Evolutionary conservation across 2,113 vertebrate genomes (phyloP).

Genomic region (Vimba vimba): DNA sequence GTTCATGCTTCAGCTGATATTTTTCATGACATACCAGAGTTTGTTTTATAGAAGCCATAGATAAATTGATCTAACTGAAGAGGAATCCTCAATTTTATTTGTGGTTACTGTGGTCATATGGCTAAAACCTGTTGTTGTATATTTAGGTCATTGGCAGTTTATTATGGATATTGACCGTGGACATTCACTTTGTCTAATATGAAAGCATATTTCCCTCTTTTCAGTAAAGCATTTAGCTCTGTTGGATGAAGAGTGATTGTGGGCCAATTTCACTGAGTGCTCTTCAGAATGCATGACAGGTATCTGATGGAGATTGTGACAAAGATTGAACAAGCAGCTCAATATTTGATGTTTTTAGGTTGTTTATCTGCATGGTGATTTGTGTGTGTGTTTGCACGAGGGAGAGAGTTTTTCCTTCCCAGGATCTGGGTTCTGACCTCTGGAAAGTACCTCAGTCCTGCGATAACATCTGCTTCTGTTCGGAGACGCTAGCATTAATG

Average conservation of each 20-base stretch:
- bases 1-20: not conserved
- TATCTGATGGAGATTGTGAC: conserved; percentile 26
- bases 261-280: conserved; percentile 22
- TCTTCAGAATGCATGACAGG: conserved; percentile 20
- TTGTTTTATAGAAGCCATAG: not conserved
- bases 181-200: not conserved
- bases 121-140: not conserved
- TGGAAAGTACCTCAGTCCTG: conserved; percentile 35
- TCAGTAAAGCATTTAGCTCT: not conserved
- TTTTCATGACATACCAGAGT: not conserved
- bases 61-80: not conserved
- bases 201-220: not conserved
- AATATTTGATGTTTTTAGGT: conserved; percentile 11
- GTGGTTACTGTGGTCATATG: not conserved
- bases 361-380: not conserved
- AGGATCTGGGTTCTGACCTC: conserved; percentile 44
- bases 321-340: conserved; percentile 20
- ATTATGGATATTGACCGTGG: not conserved
- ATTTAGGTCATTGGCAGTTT: not conserved
- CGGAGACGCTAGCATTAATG: conserved; percentile 13
- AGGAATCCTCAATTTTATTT: not conserved
- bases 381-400: not conserved
- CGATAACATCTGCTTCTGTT: conserved; percentile 45
- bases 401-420: conserved; percentile 24
- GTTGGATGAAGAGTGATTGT: conserved; percentile 26